Conservation (phyloP, 1,140 invertebrate species). For the Pogonomyrmex barbatus region DNA sequence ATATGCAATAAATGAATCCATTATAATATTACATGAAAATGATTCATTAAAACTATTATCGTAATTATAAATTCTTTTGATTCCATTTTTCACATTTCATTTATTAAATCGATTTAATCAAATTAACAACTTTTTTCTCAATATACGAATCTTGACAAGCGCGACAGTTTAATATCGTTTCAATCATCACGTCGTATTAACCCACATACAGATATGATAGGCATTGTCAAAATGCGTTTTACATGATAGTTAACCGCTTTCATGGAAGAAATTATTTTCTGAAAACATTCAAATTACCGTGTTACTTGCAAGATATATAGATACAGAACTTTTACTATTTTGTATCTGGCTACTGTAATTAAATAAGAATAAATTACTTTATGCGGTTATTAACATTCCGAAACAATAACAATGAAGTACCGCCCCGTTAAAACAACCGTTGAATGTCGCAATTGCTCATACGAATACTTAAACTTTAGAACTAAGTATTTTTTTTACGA, state of each 20-base stretch:
- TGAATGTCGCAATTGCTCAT: conserved; percentile 4
- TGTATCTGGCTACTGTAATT: background rate
- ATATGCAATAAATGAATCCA: no score
- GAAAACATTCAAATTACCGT: conserved; percentile 10
- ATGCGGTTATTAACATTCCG: background rate
- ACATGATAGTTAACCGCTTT: conserved; percentile 63
- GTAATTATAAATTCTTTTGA: no score
- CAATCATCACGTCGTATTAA: conserved; percentile 44
- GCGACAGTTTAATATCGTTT: conserved; percentile 40
- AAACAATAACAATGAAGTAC: no score
- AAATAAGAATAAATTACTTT: conserved; percentile 39
- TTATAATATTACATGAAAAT: no score
- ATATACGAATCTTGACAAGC: background rate
- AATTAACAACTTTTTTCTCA: no score
- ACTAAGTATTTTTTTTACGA: conserved; percentile 10
- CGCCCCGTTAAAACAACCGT: background rate
- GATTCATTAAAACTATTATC: no score
- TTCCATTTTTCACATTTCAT: no score
- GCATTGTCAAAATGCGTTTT: conserved; percentile 26
- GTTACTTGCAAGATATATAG: background rate
- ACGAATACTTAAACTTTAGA: conserved; percentile 21
- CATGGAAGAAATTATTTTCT: conserved; percentile 44
- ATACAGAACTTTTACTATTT: conserved; percentile 6
- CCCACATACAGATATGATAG: conserved; percentile 20
- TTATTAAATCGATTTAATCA: no score